phyloP scores from a whole-genome alignment of 2,888 invertebrate species.

The Peribatodes rhomboidaria region DNA sequence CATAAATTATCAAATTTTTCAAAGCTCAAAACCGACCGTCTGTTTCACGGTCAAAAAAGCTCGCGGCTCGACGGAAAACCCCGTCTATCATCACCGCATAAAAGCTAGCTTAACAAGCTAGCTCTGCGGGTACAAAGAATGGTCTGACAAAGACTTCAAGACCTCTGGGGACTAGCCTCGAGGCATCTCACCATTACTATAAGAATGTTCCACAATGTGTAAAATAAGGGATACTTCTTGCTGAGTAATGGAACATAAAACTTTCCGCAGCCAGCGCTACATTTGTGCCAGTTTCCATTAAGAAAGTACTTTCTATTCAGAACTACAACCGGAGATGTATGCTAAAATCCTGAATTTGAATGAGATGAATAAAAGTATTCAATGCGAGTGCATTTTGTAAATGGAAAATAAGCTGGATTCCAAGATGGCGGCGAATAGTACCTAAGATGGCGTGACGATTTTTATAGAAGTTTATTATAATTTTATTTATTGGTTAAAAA shows the following conservation, averaged over 20 bases:
- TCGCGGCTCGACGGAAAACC: too few relatives aligned
- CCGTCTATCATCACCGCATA: too few relatives aligned
- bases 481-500: too few relatives aligned
- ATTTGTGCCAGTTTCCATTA: not conserved
- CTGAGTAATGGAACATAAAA: conserved; percentile 18
- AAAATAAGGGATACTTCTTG: conserved; percentile 21
- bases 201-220: conserved; percentile 17
- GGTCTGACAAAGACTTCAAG: conserved; percentile 2
- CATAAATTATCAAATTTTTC: too few relatives aligned
- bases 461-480: too few relatives aligned
- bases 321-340: not conserved
- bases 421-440: too few relatives aligned
- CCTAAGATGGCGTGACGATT: too few relatives aligned
- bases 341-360: not conserved
- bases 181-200: not conserved
- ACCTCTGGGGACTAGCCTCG: conserved; percentile 2
- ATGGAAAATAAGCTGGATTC: not conserved
- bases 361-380: not conserved
- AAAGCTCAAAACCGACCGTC: too few relatives aligned
- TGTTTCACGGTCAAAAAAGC: too few relatives aligned
- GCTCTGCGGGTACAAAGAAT: not conserved
- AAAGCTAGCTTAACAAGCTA: not conserved
- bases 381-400: not conserved
- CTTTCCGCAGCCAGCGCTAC: not conserved
- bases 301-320: not conserved